These are phyloP conservation scores for Chauna torquata DNA, from an alignment of 2,113 vertebrate genomes.

Conservation along the genomic window DNA sequence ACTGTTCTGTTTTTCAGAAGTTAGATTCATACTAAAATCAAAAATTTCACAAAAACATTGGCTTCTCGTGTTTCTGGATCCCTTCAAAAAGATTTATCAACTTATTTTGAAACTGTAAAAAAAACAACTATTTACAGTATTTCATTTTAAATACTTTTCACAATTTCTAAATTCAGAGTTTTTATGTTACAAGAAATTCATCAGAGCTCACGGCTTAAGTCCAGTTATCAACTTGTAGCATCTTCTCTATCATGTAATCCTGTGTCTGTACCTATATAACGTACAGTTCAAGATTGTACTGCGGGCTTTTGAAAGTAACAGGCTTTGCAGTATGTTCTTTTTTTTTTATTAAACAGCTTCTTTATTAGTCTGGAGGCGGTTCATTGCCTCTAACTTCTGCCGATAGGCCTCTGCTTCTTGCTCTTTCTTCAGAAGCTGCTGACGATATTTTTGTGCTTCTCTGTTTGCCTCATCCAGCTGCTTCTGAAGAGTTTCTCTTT, in stretches of 20 bases:
- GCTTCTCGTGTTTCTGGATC: slow-evolving; percentile 78
- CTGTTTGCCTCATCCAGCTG: slow-evolving; percentile 90
- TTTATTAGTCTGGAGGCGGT: slow-evolving; percentile 85
- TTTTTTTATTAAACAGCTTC: slow-evolving; percentile 79
- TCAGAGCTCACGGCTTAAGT: slow-evolving; percentile 78
- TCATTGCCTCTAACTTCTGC: slow-evolving; percentile 89
- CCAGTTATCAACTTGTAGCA: slow-evolving; percentile 71
- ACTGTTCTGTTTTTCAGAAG: slow-evolving; percentile 81
- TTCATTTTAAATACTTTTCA: slow-evolving; percentile 86
- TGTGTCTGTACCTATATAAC: slow-evolving; percentile 53
- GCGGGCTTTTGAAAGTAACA: slow-evolving; percentile 71
- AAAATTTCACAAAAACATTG: slow-evolving; percentile 80
- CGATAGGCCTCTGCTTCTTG: slow-evolving; percentile 89
- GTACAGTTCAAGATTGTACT: slow-evolving; percentile 76
- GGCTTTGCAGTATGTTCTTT: slow-evolving; percentile 53
- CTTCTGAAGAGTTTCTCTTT: slow-evolving; percentile 89
- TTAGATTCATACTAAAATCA: slow-evolving; percentile 80
- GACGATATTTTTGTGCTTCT: slow-evolving; percentile 88
- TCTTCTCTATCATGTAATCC: slow-evolving; percentile 65
- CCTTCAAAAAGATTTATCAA: slow-evolving; percentile 82
- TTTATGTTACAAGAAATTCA: slow-evolving; percentile 81
- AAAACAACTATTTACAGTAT: slow-evolving; percentile 85
- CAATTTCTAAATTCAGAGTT: slow-evolving; percentile 79
- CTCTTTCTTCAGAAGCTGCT: slow-evolving; percentile 89
- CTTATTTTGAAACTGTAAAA: slow-evolving; percentile 83